Base-by-base conservation (phyloP, 2,113 vertebrate genomes). In the Thryonomys swinderianus region DNA sequence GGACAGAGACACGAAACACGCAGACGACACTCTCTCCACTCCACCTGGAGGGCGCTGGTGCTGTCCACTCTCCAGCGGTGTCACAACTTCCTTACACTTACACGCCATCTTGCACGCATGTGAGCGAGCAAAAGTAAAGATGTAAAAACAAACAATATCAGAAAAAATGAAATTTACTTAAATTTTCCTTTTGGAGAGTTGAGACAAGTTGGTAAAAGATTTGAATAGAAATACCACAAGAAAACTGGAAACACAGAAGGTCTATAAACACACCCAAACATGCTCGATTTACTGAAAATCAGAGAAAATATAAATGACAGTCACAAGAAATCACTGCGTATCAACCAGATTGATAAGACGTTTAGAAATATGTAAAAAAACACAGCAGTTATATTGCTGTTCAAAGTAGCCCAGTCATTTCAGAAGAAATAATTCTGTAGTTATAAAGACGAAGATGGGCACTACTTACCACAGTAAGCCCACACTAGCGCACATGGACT, bases 291-390 rank as follows among this genome's bases (percentile, higher is more conserved):
- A 64, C 1, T 30, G 40, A 83, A 27, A 92, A 69, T 18, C n/a
- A 85, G 45, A 85, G 17, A 88, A 90, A 85, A 96, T 48, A 16
- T 40, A 79, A 88, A 94, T 71, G 76, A 94, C 87, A 34, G 55
- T 62, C 18, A 23, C 34, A 85, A 57, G 45, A 71, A 64, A 78
- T 27, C 34, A 73, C 23, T 85, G 82, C n/a, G 88, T 59, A 93
- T 6, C 57, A 67, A 78, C 7, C n/a, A 82, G n/a, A 62, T 0
- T 18, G 55, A 87, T 8, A 79, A 90, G 30, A 76, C 66, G 2
- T 42, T 61, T 61, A 27, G 25, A 59, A 90, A 37, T 89, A 64
- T 71, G 32, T 4, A 90, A 45, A 94, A 69, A 25, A 95, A 66
- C 2, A 48, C 7, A 45, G 73, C 7, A 51, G 40, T 27, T 82